phyloP scores from a whole-genome alignment of 2,113 vertebrate species.

The Bolborhynchus lineola region DNA sequence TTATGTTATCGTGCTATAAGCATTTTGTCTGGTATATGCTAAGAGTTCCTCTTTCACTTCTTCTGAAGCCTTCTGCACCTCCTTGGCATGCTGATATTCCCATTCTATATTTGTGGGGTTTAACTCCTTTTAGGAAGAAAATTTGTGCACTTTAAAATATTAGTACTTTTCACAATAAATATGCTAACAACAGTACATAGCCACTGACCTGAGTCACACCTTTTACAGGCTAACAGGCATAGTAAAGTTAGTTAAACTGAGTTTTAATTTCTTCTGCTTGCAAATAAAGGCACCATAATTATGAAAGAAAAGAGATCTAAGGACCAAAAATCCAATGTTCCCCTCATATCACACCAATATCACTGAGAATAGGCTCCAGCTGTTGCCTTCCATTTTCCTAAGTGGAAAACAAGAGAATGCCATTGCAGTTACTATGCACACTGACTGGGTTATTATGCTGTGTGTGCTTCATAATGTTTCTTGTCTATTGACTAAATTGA shows the following conservation, averaged over 20 bases:
- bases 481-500: background rate
- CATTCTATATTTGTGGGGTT: slow-evolving; percentile 75
- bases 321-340: background rate
- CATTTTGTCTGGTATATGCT: slow-evolving; percentile 86
- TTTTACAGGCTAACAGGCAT: background rate
- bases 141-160: background rate
- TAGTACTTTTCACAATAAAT: background rate
- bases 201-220: background rate
- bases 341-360: background rate
- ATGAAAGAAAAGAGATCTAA: background rate
- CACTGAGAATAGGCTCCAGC: background rate
- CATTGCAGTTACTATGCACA: background rate
- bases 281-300: background rate
- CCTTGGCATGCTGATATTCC: slow-evolving; percentile 77
- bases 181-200: background rate
- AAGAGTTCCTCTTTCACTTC: slow-evolving; percentile 82
- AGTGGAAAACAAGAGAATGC: background rate
- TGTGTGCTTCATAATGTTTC: background rate
- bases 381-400: background rate
- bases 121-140: slow-evolving; percentile 63
- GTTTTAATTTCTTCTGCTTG: background rate
- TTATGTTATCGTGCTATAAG: slow-evolving; percentile 82
- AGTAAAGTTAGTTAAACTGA: background rate
- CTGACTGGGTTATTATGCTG: background rate
- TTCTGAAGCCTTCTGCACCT: slow-evolving; percentile 72